A percentile compares a stretch with the other conserved stretches of the same genome.
phyloP scores from a whole-genome alignment of 2,113 vertebrate genomes.

The Paradisaea rubra region DNA sequence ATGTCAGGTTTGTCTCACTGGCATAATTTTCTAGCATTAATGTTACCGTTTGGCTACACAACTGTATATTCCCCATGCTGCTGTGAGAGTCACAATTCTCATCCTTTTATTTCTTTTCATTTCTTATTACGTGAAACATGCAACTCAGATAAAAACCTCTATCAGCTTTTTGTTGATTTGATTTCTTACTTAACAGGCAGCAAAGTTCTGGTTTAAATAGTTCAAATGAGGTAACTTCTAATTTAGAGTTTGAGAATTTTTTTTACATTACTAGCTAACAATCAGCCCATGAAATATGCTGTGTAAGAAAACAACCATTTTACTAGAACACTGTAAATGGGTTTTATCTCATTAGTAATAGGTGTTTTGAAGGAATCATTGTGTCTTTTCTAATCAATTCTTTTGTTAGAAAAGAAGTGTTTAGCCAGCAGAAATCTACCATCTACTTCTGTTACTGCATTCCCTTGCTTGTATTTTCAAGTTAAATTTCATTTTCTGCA shows the following conservation, averaged over 20 bases:
- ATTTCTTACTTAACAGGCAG: conserved; percentile 63
- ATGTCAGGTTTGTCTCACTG: conserved; percentile 52
- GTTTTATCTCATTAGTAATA: conserved; percentile 55
- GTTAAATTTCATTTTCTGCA: conserved; percentile 31
- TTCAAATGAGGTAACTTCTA: conserved; percentile 56
- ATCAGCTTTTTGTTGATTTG: conserved; percentile 44
- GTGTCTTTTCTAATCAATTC: conserved; percentile 60
- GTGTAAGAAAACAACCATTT: conserved; percentile 41
- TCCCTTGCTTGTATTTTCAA: conserved; percentile 55
- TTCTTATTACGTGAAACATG: not conserved
- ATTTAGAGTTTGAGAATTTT: conserved; percentile 55
- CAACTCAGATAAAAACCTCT: not conserved
- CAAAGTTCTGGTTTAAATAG: conserved; percentile 71
- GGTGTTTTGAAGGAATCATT: conserved; percentile 46
- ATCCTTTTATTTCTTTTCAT: not conserved
- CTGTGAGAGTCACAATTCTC: conserved; percentile 52
- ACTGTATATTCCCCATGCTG: conserved; percentile 32
- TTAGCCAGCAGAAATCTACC: conserved; percentile 58
- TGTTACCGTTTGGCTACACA: conserved; percentile 18
- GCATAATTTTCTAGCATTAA: conserved; percentile 42
- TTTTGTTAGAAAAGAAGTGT: conserved; percentile 53
- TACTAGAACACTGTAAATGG: conserved; percentile 4
- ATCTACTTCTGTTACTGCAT: conserved; percentile 48
- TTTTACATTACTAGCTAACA: conserved; percentile 62
- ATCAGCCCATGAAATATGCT: conserved; percentile 44